These are phyloP conservation scores for Enhydra lutris DNA, from an alignment of 2,113 vertebrate genomes.

Conservation along the genomic window DNA sequence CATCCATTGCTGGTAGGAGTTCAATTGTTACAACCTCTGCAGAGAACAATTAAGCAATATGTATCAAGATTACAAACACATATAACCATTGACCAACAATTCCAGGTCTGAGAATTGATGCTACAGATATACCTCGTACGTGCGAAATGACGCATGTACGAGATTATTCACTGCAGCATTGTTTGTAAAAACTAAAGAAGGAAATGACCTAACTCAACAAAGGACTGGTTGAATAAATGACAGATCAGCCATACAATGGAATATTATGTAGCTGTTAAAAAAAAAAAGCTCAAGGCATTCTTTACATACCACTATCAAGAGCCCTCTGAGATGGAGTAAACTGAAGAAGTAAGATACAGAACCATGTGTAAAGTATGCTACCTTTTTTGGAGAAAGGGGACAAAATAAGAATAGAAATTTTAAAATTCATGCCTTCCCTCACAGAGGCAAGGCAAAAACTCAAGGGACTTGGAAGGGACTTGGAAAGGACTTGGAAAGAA, in stretches of 20 bases:
- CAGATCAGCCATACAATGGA: background rate
- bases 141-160: background rate
- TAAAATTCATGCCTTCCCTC: background rate
- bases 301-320: background rate
- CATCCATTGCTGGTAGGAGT: background rate
- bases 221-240: background rate
- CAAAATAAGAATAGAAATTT: slow-evolving; percentile 14
- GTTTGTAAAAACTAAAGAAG: slow-evolving; percentile 26
- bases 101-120: slow-evolving; percentile 15
- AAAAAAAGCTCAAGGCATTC: background rate
- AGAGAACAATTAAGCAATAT: background rate
- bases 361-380: background rate
- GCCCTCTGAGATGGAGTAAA: background rate
- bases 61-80: background rate
- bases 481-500: background rate
- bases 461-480: background rate
- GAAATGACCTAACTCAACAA: slow-evolving; percentile 19
- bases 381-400: background rate
- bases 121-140: background rate
- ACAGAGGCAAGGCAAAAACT: background rate
- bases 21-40: slow-evolving; percentile 5
- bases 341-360: background rate
- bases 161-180: background rate
- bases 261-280: slow-evolving; percentile 21
- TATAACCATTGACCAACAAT: slow-evolving; percentile 3